Conservation (phyloP, 2,888 invertebrate genomes). For the Sipha maydis region DNA sequence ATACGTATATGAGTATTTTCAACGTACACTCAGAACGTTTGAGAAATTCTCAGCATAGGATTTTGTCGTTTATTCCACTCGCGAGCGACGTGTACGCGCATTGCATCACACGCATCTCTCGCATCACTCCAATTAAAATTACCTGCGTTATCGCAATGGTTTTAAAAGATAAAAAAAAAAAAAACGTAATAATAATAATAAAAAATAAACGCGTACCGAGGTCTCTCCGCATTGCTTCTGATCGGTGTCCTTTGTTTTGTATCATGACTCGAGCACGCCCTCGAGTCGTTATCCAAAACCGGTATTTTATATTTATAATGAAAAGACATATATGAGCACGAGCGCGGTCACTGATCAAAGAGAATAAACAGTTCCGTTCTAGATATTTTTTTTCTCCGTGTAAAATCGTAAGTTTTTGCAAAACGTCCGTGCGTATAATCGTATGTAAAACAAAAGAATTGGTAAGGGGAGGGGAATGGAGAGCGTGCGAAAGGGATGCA, state of each 20-base stretch:
- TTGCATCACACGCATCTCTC: not conserved
- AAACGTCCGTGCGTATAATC: not conserved
- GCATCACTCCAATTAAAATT: conserved; percentile 54
- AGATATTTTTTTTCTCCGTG: not conserved
- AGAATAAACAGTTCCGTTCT: conserved; percentile 32
- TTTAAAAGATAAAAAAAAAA: not conserved
- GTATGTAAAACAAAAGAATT: no score
- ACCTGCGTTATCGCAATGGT: not conserved
- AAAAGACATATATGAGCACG: not conserved
- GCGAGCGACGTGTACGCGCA: not conserved
- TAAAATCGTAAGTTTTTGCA: conserved; percentile 5
- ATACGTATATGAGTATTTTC: not conserved
- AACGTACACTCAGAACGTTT: not conserved
- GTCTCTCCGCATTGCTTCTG: not conserved
- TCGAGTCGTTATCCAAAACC: conserved; percentile 44
- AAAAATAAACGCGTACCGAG: not conserved
- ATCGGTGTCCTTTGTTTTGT: conserved; percentile 52
- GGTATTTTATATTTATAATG: conserved; percentile 32
- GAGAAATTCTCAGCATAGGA: not conserved
- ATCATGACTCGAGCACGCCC: conserved; percentile 41
- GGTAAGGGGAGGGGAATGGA: no score
- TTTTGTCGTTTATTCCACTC: not conserved
- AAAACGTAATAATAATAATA: not conserved
- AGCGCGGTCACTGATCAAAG: conserved; percentile 43
- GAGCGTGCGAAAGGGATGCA: no score